phyloP scores from a whole-genome alignment of 2,888 invertebrate species.

The Trissolcus brochymenae region DNA sequence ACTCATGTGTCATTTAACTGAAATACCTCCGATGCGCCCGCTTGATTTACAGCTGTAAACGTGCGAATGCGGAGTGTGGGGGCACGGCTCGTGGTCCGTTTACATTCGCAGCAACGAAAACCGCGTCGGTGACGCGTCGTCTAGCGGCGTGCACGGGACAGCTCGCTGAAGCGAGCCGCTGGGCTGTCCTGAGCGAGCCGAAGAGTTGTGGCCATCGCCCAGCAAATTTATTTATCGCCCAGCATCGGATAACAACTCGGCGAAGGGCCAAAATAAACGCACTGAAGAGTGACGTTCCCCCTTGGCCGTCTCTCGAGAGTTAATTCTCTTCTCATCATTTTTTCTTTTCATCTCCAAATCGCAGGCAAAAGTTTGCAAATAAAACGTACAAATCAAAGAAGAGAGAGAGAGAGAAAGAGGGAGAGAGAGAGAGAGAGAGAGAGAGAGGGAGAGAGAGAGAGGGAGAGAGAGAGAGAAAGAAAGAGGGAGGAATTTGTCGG shows the following conservation, averaged over 20 bases:
- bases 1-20: constrained; percentile 73
- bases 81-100: constrained; percentile 47
- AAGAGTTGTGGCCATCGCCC: constrained; percentile 70
- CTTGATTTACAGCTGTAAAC: constrained; percentile 71
- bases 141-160: constrained; percentile 46
- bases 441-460: constrained; percentile 8
- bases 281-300: constrained; percentile 49
- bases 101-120: constrained; percentile 50
- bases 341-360: constrained; percentile 2
- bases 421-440: constrained; percentile 9
- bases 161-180: constrained; percentile 51
- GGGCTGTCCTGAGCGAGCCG: constrained; percentile 53
- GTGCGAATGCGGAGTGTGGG: constrained; percentile 46
- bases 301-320: constrained; percentile 32
- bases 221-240: constrained; percentile 71
- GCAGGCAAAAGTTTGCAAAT: constrained; percentile 4
- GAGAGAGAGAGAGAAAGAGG: no score
- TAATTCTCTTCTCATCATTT: constrained; percentile 31
- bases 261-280: constrained; percentile 56
- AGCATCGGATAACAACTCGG: constrained; percentile 55
- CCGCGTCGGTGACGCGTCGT: constrained; percentile 53
- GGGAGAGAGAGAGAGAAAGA: no score
- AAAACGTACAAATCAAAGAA: neutral
- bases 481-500: constrained; percentile 36
- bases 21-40: constrained; percentile 73